Percentiles rank a stretch among this genome's conserved stretches.
Evolutionary conservation across 2,888 invertebrate species (phyloP).

Genomic region (Netelia inedita): DNA sequence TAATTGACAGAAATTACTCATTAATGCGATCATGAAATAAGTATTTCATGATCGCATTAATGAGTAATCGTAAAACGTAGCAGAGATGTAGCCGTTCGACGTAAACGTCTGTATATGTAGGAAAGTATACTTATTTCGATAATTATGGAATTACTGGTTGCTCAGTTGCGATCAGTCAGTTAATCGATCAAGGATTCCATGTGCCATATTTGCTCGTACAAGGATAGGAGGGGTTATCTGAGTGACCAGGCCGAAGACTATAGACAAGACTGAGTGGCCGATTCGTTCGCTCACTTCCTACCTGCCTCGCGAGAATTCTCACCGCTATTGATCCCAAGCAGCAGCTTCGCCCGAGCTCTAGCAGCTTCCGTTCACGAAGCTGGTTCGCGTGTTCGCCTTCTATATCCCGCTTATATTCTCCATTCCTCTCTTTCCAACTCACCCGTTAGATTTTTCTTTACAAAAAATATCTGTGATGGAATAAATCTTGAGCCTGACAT

Average conservation of each 20-base stretch:
- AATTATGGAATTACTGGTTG: too few relatives aligned
- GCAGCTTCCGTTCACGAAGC: conserved; percentile 64
- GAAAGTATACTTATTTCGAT: too few relatives aligned
- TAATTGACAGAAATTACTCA: too few relatives aligned
- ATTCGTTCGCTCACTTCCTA: conserved; percentile 59
- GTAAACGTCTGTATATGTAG: too few relatives aligned
- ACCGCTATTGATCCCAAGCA: conserved; percentile 70
- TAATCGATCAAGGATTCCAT: conserved; percentile 2
- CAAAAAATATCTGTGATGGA: too few relatives aligned
- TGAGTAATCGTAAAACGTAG: too few relatives aligned
- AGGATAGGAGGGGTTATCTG: conserved; percentile 21
- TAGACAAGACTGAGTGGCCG: conserved; percentile 63
- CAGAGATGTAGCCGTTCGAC: too few relatives aligned
- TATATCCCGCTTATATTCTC: neutral
- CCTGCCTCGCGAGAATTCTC: conserved; percentile 53
- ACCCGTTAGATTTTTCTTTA: neutral
- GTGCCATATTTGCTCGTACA: neutral
- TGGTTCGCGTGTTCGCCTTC: conserved; percentile 39
- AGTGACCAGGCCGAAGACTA: conserved; percentile 57
- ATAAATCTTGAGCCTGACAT: too few relatives aligned
- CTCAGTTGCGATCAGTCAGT: conserved; percentile 23
- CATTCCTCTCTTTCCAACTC: neutral
- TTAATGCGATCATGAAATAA: too few relatives aligned
- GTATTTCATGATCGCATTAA: too few relatives aligned
- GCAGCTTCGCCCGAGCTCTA: conserved; percentile 52